Conservation (phyloP, 2,888 invertebrate species). For the Cataglyphis altisquamis region DNA sequence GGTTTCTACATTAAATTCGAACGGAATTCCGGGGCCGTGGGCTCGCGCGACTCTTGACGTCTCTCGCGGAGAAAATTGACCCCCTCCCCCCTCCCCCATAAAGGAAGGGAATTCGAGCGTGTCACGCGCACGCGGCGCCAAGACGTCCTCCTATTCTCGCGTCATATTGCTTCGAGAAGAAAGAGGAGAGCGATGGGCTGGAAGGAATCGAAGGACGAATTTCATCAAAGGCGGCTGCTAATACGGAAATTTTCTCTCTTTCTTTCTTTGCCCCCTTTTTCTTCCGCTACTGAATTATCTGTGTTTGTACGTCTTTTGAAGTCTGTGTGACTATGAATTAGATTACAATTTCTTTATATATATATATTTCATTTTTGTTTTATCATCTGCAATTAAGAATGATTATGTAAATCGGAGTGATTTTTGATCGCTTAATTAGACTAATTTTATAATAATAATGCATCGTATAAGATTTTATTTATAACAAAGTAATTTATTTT, state of each 20-base stretch:
- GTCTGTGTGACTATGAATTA: neutral
- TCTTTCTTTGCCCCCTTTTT: constrained; percentile 29
- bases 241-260: constrained; percentile 53
- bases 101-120: constrained; percentile 56
- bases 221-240: constrained; percentile 71
- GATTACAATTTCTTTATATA: neutral
- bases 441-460: neutral
- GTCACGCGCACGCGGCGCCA: constrained; percentile 51
- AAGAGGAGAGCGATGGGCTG: constrained; percentile 57
- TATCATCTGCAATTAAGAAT: neutral
- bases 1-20: constrained; percentile 30
- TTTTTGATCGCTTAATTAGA: neutral
- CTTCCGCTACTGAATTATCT: constrained; percentile 45
- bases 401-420: neutral
- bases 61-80: constrained; percentile 46
- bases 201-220: constrained; percentile 67
- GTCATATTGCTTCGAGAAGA: constrained; percentile 41
- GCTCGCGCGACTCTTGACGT: constrained; percentile 27
- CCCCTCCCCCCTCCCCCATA: neutral
- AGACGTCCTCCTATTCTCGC: constrained; percentile 33
- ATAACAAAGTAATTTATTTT: neutral
- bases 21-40: constrained; percentile 57
- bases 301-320: constrained; percentile 4
- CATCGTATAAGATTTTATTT: neutral
- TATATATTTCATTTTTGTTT: neutral